These are phyloP conservation scores for Cyaniris semiargus DNA, from an alignment of 2,888 invertebrate genomes.

Conservation along the genomic window DNA sequence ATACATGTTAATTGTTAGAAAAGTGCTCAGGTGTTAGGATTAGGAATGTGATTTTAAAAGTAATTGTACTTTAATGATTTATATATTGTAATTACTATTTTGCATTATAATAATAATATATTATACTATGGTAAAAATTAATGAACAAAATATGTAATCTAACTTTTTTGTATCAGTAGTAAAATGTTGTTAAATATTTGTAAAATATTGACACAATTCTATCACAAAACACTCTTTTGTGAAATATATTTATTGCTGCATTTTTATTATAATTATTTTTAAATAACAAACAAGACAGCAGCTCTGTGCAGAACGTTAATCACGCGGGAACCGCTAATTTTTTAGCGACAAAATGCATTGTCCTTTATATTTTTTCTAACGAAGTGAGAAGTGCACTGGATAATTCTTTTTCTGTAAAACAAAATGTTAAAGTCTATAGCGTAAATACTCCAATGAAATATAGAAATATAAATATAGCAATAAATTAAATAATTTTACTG, in stretches of 20 bases:
- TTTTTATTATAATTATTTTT: too few species aligned
- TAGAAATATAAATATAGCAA: not conserved
- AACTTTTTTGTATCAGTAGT: not conserved
- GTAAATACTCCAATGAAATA: not conserved
- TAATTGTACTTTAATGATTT: not conserved
- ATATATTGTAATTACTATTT: not conserved
- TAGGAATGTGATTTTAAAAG: slow-evolving; percentile 2
- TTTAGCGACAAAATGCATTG: too few species aligned
- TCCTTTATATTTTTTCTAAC: too few species aligned
- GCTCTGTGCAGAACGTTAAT: too few species aligned
- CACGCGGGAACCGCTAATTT: too few species aligned
- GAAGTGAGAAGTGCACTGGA: too few species aligned
- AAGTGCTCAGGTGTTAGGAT: not conserved
- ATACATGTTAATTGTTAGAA: not conserved
- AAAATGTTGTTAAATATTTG: not conserved
- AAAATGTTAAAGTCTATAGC: not conserved
- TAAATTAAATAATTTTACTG: not conserved
- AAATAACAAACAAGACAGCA: too few species aligned
- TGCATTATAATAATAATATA: too few species aligned
- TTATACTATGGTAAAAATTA: not conserved
- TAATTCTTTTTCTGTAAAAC: too few species aligned
- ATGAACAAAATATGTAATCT: not conserved
- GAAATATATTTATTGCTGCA: not conserved
- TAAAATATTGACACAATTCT: not conserved
- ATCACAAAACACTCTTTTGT: not conserved